These are phyloP conservation scores for Coreius guichenoti DNA, from an alignment of 2,797 vertebrate genomes.

Conservation along the genomic window DNA sequence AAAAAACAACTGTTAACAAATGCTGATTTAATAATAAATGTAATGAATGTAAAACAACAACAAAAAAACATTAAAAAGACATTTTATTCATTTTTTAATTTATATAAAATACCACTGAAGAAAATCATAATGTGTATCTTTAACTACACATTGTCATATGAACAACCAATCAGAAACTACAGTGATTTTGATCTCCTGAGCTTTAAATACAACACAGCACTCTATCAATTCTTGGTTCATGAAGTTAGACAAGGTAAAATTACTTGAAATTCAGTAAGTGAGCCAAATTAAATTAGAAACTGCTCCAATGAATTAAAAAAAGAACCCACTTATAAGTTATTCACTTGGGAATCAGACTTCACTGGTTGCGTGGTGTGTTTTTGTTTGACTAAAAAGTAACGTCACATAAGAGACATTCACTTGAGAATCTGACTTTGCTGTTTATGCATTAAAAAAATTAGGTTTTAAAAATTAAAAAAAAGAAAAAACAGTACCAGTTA, in stretches of 20 bases:
- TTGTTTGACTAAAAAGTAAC: background rate
- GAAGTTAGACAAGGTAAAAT: slow-evolving; percentile 13
- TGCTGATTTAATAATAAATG: background rate
- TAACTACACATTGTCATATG: background rate
- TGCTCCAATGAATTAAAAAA: background rate
- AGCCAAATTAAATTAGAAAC: slow-evolving; percentile 12
- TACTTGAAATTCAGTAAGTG: slow-evolving; percentile 23
- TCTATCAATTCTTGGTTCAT: background rate
- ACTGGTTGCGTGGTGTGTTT: background rate
- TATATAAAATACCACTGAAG: background rate
- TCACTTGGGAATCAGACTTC: background rate
- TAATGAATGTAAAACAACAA: slow-evolving; percentile 6
- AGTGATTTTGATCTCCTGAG: background rate
- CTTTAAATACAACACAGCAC: background rate
- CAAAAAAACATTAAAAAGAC: background rate
- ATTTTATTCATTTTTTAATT: background rate
- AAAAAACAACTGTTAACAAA: background rate
- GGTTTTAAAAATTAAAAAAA: background rate
- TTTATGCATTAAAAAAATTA: too few species aligned
- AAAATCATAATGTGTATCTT: too few species aligned
- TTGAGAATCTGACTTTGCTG: background rate
- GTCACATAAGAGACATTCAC: background rate
- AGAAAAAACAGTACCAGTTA: background rate
- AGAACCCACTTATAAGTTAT: background rate
- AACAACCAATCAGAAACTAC: background rate